Evolutionary conservation across 2,797 vertebrate species (phyloP).

Genomic region (Botia kubotai): DNA sequence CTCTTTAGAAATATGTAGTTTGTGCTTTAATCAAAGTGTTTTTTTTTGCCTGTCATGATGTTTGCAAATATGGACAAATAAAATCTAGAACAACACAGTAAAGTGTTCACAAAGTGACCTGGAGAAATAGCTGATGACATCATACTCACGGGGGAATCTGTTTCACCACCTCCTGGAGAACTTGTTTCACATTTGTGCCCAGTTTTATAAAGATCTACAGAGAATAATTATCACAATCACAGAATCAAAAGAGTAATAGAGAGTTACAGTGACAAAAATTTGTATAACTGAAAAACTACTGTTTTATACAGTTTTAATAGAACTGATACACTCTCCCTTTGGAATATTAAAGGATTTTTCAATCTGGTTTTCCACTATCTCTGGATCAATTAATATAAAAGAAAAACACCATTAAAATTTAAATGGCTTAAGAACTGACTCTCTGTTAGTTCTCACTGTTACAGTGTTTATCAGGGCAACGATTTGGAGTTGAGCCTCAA

Average conservation of each 20-base stretch:
- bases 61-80: background rate
- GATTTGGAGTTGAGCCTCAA: slow-evolving; percentile 93
- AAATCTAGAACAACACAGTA: too few relatives aligned
- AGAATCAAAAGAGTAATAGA: background rate
- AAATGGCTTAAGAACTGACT: background rate
- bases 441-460: slow-evolving; percentile 43
- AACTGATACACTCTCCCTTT: slow-evolving; percentile 83
- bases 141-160: slow-evolving; percentile 90
- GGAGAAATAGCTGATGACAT: background rate
- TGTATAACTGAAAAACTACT: too few relatives aligned
- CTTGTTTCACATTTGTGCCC: slow-evolving; percentile 89
- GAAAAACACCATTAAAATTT: background rate
- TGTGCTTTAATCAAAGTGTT: background rate
- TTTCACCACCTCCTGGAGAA: slow-evolving; percentile 87
- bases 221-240: slow-evolving; percentile 1
- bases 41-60: background rate
- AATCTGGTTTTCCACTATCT: slow-evolving; percentile 90
- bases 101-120: too few relatives aligned
- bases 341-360: slow-evolving; percentile 95
- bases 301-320: background rate
- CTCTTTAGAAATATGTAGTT: background rate
- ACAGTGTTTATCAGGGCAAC: slow-evolving; percentile 99
- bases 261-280: background rate
- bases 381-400: slow-evolving; percentile 92
- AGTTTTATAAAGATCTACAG: slow-evolving; percentile 94